Evolutionary conservation across 2,113 vertebrate species (phyloP).

Genomic region (Dicaeum eximium): DNA sequence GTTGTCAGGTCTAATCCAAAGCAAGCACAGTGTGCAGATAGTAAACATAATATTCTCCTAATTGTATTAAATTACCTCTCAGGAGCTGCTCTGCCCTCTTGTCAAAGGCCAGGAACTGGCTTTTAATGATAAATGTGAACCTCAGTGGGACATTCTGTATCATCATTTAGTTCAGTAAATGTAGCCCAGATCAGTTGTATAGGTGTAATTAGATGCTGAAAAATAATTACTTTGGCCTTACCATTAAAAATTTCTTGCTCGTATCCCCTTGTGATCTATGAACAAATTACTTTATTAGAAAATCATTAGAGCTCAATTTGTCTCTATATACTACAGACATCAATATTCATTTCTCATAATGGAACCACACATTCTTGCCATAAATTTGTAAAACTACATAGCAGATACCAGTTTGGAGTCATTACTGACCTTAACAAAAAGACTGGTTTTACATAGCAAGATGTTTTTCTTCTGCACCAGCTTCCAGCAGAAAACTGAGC

Average conservation of each 20-base stretch:
- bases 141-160: slow-evolving; percentile 37
- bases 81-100: slow-evolving; percentile 50
- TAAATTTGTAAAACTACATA: slow-evolving; percentile 45
- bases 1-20: slow-evolving; percentile 28
- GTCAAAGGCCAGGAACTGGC: slow-evolving; percentile 45
- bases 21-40: slow-evolving; percentile 8
- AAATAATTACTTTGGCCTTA: slow-evolving; percentile 74
- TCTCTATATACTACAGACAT: slow-evolving; percentile 66
- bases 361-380: slow-evolving; percentile 48
- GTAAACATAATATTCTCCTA: slow-evolving; percentile 64
- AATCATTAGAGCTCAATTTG: slow-evolving; percentile 77
- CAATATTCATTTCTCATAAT: slow-evolving; percentile 72
- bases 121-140: slow-evolving; percentile 47
- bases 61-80: slow-evolving; percentile 57
- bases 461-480: not conserved
- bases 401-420: not conserved
- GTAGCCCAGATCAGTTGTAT: slow-evolving; percentile 44
- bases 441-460: not conserved
- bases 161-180: slow-evolving; percentile 44
- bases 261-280: slow-evolving; percentile 71
- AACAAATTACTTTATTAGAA: slow-evolving; percentile 80
- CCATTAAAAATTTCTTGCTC: slow-evolving; percentile 60
- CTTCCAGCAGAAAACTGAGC: not conserved
- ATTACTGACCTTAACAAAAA: slow-evolving; percentile 6
- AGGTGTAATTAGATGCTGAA: slow-evolving; percentile 73